Conservation (phyloP, 2,113 vertebrate species). For the Amphilophus citrinellus region DNA sequence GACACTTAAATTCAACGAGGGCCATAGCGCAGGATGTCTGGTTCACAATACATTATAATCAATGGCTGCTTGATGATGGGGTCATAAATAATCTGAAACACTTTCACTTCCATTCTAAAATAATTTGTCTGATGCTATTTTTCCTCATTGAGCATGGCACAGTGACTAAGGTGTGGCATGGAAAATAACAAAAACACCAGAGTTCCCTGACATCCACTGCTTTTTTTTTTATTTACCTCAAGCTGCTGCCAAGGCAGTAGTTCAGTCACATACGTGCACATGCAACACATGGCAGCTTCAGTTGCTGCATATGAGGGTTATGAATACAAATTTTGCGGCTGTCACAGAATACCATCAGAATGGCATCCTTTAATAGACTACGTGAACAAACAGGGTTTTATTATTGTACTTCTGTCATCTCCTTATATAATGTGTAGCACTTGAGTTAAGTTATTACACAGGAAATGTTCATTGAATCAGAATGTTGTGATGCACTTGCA, state of each 20-base stretch:
- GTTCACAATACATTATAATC: neutral
- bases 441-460: neutral
- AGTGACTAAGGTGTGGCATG: neutral
- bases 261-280: neutral
- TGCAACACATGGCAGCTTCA: neutral
- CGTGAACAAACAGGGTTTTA: no score
- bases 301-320: neutral
- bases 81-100: neutral
- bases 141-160: neutral
- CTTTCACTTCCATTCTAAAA: neutral
- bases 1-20: neutral
- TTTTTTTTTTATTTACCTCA: neutral
- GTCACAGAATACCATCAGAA: neutral
- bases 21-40: neutral
- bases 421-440: neutral
- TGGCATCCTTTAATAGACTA: no score
- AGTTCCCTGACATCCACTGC: neutral
- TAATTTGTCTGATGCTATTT: neutral
- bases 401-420: neutral
- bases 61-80: neutral
- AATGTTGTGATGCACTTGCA: neutral
- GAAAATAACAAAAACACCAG: neutral
- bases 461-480: neutral
- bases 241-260: neutral
- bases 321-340: neutral